Conservation (phyloP, 2,888 invertebrate genomes). For the Leucophora obtusa region DNA sequence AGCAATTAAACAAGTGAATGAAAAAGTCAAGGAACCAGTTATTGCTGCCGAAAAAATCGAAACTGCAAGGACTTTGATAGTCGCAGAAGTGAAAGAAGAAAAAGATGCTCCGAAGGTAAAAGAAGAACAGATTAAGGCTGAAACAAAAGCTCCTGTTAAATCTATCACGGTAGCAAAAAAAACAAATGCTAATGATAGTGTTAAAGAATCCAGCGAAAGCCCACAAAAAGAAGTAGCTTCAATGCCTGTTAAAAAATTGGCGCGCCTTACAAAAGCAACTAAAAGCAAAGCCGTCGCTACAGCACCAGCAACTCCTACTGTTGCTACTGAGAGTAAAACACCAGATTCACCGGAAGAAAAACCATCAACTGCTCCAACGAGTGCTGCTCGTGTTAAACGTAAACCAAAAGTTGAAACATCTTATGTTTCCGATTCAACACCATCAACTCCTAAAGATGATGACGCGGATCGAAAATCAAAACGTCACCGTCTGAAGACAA, state of each 20-base stretch:
- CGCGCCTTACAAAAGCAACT: constrained; percentile 33
- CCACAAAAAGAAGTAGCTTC: constrained; percentile 31
- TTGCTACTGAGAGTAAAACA: constrained; percentile 33
- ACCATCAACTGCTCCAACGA: constrained; percentile 22
- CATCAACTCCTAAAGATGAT: constrained; percentile 61
- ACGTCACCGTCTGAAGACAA: constrained; percentile 77
- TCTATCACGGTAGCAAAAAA: neutral
- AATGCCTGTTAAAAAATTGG: constrained; percentile 41
- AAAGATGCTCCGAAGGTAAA: constrained; percentile 36
- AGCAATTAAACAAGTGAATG: constrained; percentile 30
- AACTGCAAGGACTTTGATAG: neutral
- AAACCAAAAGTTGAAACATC: constrained; percentile 56
- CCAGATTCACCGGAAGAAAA: constrained; percentile 59
- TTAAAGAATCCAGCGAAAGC: constrained; percentile 12
- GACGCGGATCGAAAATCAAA: constrained; percentile 70
- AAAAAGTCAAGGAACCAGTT: constrained; percentile 25
- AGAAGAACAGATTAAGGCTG: constrained; percentile 26
- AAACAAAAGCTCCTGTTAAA: constrained; percentile 15
- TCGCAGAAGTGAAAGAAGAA: neutral
- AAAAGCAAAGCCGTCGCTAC: constrained; percentile 39
- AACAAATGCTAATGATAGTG: neutral
- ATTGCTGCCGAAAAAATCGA: constrained; percentile 11
- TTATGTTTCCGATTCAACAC: constrained; percentile 25
- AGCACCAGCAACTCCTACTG: neutral
- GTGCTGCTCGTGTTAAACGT: constrained; percentile 53